Evolutionary conservation across 2,797 vertebrate species (phyloP).

Genomic region (Leptatherina wallacei): DNA sequence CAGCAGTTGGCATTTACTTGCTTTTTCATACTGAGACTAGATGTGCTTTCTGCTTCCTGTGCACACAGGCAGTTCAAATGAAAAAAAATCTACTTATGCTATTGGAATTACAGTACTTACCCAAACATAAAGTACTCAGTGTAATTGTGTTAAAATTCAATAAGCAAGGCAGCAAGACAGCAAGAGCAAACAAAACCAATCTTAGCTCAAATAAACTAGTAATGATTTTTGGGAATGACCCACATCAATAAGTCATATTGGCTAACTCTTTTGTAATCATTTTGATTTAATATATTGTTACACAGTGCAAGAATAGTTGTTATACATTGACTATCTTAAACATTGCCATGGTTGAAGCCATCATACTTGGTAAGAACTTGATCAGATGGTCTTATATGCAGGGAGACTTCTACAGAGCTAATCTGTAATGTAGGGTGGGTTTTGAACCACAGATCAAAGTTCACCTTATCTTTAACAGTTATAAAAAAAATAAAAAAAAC

Average conservation of each 20-base stretch:
- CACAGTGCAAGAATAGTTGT: neutral
- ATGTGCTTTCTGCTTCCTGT: neutral
- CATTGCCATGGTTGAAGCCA: neutral
- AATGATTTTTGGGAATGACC: neutral
- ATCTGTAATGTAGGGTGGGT: neutral
- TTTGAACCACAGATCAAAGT: constrained; percentile 17
- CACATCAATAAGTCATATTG: constrained; percentile 52
- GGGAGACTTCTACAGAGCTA: neutral
- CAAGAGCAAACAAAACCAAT: constrained; percentile 44
- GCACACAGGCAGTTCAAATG: neutral
- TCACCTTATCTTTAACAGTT: constrained; percentile 10
- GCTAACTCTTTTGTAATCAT: neutral
- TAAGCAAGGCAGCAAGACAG: neutral
- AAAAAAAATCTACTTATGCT: neutral
- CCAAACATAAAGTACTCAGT: neutral
- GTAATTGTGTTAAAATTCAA: neutral
- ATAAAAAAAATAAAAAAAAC: constrained; percentile 2
- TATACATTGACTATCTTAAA: neutral
- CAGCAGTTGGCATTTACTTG: constrained; percentile 43
- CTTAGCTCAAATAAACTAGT: neutral
- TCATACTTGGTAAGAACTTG: constrained; percentile 34
- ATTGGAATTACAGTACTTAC: neutral
- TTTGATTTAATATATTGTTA: neutral
- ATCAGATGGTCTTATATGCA: constrained; percentile 35
- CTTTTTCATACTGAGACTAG: constrained; percentile 17